These are phyloP conservation scores for Actenoides hombroni DNA, from an alignment of 2,113 vertebrate species.

Conservation along the genomic window DNA sequence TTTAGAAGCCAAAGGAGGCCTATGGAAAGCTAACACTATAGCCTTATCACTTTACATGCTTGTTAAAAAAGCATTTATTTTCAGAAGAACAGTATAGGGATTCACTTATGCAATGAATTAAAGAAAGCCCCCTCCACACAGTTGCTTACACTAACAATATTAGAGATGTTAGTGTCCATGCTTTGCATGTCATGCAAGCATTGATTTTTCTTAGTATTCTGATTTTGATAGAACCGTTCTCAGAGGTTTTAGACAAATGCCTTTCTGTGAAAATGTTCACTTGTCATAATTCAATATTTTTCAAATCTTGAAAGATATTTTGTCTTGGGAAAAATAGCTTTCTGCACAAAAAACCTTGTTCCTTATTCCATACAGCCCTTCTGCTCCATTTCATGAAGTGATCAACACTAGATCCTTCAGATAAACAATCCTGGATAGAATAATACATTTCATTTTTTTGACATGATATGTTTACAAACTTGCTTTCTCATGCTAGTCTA, in stretches of 20 bases:
- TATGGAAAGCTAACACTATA: background rate
- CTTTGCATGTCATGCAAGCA: background rate
- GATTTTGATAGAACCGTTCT: background rate
- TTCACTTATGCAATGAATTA: background rate
- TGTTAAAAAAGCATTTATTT: background rate
- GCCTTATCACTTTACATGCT: background rate
- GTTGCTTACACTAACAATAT: background rate
- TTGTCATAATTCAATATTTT: background rate
- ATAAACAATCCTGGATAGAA: slow-evolving; percentile 1
- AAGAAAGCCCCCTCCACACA: background rate
- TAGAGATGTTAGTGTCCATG: background rate
- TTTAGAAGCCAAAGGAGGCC: background rate
- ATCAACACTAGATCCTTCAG: background rate
- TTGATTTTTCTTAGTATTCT: background rate
- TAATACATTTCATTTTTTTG: background rate
- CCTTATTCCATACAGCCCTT: background rate
- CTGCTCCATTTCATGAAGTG: background rate
- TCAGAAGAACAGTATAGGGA: background rate
- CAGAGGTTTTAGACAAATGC: background rate
- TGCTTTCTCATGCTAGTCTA: background rate
- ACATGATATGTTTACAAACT: background rate
- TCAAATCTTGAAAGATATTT: background rate
- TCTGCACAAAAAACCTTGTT: background rate
- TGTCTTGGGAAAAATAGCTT: background rate
- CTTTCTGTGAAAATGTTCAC: background rate